Evolutionary conservation across 2,113 vertebrate species (phyloP), one percentile per base, ranked within the genome.

Genomic region (Steatornis caripensis): DNA sequence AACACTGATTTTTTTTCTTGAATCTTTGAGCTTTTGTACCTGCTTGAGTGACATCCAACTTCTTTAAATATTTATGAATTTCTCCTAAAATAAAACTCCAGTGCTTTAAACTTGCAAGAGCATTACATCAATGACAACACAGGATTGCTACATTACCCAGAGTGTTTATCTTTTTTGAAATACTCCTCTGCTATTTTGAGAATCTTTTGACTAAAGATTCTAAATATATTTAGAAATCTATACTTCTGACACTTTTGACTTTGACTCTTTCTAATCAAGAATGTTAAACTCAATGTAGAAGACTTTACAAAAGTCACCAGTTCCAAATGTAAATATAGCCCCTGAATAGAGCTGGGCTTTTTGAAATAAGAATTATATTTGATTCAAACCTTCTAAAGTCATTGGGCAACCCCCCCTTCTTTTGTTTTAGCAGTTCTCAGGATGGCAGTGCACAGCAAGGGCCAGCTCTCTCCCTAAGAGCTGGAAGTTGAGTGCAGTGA

Each of bases 131-230:
- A 7, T 70, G 88, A 78, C 61, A 82, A 55, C 62, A 53, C 4
- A 45, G n/a, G 29, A 29, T 32, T 93, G 10, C 26, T 85, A 16
- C 2, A n/a, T 88, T 92, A 71, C 32, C 87, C 68, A 78, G 23
- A 68, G 6, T 4, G 43, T 32, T 94, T 70, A 54, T 48, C 34
- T 43, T 79, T 80, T 68, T 81, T 46, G 46, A 92, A 95, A 83
- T 71, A 23, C 57, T 75, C 68, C 71, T 76, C 37, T 79, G 48
- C 61, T 98, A 97, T 96, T 97, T 97, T 96, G 37, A 97, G 93
- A 68, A 24, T 37, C 54, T 89, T 95, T 86, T 94, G 53, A 78
- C 79, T 95, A 86, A 95, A 85, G 39, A 75, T 51, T 74, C 89
- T 85, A 90, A 95, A 85, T 81, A 55, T 69, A 95, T 70, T 83